Percentiles rank a stretch among this genome's conserved stretches.
Conservation (phyloP, 37 sponge, comb jelly and placozoan species). For the Dysidea cf. avara region DNA sequence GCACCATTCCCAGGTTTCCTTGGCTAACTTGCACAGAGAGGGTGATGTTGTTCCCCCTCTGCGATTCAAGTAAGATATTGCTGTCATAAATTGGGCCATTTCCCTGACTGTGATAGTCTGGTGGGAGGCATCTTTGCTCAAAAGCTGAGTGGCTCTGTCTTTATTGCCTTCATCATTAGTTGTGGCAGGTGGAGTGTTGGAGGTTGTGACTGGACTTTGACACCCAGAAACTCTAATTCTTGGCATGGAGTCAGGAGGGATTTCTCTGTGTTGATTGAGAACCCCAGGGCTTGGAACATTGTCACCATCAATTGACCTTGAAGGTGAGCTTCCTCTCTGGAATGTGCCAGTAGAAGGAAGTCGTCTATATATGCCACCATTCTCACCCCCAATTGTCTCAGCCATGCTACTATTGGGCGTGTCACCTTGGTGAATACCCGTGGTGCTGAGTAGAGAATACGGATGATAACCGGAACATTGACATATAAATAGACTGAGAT, state of each 20-base stretch:
- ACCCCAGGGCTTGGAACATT: conserved; percentile 1
- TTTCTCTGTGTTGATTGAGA: conserved; percentile 13
- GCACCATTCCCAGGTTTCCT: conserved; percentile 7
- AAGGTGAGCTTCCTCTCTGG: background rate
- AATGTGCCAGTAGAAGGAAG: background rate
- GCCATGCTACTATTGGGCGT: too few relatives aligned
- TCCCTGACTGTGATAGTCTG: too few relatives aligned
- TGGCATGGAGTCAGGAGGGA: background rate
- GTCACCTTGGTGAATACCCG: too few relatives aligned
- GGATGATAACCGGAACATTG: too few relatives aligned
- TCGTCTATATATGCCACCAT: conserved; percentile 4
- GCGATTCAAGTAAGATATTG: conserved; percentile 7
- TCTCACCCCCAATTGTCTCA: too few relatives aligned
- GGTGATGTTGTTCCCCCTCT: conserved; percentile 6
- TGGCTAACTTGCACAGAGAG: background rate
- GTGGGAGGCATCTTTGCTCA: too few relatives aligned
- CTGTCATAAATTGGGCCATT: too few relatives aligned
- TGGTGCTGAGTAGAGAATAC: too few relatives aligned
- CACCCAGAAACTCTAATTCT: conserved; percentile 40
- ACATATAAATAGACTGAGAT: too few relatives aligned
- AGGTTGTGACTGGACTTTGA: conserved; percentile 5
- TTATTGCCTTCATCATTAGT: background rate
- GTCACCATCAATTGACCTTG: background rate
- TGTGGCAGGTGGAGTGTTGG: conserved; percentile 17
- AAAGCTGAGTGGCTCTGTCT: background rate